Evolutionary conservation across 1,140 invertebrate species (phyloP), one percentile per base, ranked within the genome.

Genomic region (Brachionus asplanchnoidis): DNA sequence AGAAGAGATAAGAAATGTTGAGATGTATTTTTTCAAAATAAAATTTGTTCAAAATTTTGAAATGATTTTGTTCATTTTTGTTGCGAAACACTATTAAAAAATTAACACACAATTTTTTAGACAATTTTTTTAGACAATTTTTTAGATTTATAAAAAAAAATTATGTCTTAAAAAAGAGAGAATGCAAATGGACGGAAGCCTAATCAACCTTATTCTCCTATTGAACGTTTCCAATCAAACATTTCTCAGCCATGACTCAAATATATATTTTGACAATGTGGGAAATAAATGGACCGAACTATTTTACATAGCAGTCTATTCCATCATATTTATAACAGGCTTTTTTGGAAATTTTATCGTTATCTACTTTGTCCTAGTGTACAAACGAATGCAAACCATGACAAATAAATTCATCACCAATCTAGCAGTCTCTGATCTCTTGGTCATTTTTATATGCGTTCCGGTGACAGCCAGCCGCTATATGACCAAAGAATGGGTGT

Each of bases 341-440:
- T 36, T 73, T 26, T 44, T 84, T 20, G 73, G 44, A 8, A 84
- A 84, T 78, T 75, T 77, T 53, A 46, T 66, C 7, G 84, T 84
- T 36, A 75, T 73, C 42, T 73, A 65, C 20, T 53, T 84, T 78
- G 60, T 84, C 14, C 40, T 77, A 4, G 44, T 56, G n/a, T 75
- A 66, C 26, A 66, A 73, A 65, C 46, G 70, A 23, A 84, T 84
- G 84, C 66, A 66, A 75, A 84, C 84, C 2, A 46, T 66, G 44
- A 73, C 68, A 1, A 84, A 84, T 78, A 53, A 53, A 42, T 75
- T 84, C 44, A 53, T 84, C n/a, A 44, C 60, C 2, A 84, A 84
- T 78, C 42, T 84, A 12, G 84, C 84, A 23, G 32, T 84, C n/a
- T 84, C 84, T 7, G 84, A 84, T 40, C 70, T 75, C 3, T 17